These are phyloP conservation scores for Eristalis tenax DNA, from an alignment of 2,888 invertebrate genomes.

Conservation along the genomic window DNA sequence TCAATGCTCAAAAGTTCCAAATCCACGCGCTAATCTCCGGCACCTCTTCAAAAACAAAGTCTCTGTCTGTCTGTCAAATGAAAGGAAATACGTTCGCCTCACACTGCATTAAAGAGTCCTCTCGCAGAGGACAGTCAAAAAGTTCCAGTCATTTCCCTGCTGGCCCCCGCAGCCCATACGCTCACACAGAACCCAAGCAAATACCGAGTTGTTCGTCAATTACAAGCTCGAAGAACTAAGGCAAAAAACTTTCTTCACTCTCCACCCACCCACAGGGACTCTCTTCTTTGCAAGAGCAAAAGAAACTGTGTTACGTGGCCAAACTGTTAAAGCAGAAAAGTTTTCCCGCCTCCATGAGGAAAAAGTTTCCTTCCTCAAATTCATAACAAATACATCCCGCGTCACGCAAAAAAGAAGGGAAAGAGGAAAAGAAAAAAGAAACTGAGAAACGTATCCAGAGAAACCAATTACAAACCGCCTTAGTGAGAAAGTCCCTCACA, in stretches of 20 bases:
- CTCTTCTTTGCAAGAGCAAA: no score
- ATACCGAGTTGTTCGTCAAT: conserved; percentile 12
- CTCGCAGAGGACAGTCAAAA: not conserved
- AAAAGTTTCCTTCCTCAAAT: not conserved
- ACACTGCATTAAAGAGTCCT: not conserved
- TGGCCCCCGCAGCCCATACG: not conserved
- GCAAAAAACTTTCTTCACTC: conserved; percentile 10
- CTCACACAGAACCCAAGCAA: not conserved
- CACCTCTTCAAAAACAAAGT: not conserved
- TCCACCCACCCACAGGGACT: no score
- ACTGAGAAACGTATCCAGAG: not conserved
- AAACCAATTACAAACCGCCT: not conserved
- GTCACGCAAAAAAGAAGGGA: not conserved
- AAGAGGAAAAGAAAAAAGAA: no score
- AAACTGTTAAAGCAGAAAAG: not conserved
- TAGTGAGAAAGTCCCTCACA: not conserved
- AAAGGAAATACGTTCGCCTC: not conserved
- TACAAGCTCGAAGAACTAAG: conserved; percentile 9
- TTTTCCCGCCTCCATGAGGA: not conserved
- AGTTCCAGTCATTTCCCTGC: not conserved
- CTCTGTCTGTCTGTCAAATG: not conserved
- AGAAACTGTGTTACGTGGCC: conserved; percentile 6
- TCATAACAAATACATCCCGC: not conserved
- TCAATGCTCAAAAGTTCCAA: not conserved
- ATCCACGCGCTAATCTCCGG: not conserved